phyloP scores from a whole-genome alignment of 1,140 invertebrate species.

The Drosophila nasuta region DNA sequence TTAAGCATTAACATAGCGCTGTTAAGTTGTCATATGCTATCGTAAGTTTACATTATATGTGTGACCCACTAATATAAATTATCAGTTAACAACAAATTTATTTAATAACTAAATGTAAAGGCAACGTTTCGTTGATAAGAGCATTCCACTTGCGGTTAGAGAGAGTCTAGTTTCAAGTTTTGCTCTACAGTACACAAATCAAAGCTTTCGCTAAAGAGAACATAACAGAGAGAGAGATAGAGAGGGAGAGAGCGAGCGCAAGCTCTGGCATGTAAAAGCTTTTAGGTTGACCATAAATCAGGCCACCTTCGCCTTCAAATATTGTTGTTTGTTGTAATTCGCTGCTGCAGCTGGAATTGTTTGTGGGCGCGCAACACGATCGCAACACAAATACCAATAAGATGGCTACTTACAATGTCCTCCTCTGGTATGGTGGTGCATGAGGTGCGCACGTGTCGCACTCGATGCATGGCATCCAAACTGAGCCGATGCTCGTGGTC shows the following conservation, averaged over 20 bases:
- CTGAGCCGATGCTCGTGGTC: constrained; percentile 78
- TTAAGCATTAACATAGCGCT: neutral
- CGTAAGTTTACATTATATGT: neutral
- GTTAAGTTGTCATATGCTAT: neutral
- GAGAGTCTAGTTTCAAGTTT: neutral
- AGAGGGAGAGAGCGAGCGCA: neutral
- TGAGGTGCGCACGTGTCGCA: constrained; percentile 77
- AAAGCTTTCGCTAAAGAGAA: constrained; percentile 30
- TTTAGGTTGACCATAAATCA: constrained; percentile 31
- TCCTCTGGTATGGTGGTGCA: constrained; percentile 82
- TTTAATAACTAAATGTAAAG: no score
- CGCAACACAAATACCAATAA: neutral
- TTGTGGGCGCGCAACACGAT: neutral
- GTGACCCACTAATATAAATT: neutral
- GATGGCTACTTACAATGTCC: constrained; percentile 67
- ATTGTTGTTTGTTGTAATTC: neutral
- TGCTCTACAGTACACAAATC: constrained; percentile 13
- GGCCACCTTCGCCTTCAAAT: constrained; percentile 2
- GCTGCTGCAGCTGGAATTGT: neutral
- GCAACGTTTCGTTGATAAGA: neutral
- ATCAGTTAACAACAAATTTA: neutral
- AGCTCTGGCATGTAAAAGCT: constrained; percentile 10
- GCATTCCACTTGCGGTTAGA: neutral
- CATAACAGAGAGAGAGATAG: neutral
- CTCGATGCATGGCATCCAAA: constrained; percentile 72